Conservation (phyloP, 2,113 vertebrate genomes). For the Kryptolebias marmoratus region DNA sequence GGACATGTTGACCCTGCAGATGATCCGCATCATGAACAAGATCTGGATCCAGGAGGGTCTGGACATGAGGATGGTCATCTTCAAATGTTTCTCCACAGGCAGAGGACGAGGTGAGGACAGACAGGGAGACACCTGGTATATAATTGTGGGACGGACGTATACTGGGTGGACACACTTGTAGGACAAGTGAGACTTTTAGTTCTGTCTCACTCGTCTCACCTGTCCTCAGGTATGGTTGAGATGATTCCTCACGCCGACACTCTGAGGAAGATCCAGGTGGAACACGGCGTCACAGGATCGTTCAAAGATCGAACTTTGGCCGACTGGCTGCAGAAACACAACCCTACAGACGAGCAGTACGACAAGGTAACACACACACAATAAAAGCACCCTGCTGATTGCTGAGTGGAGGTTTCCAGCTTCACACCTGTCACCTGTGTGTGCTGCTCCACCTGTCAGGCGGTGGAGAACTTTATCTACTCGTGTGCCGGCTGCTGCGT, state of each 20-base stretch:
- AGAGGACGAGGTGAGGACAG: conserved; percentile 84
- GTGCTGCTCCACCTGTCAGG: conserved; percentile 73
- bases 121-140: background rate
- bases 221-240: conserved; percentile 92
- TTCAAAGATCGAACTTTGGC: conserved; percentile 95
- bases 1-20: conserved; percentile 98
- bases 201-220: background rate
- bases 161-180: background rate
- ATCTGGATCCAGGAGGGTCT: conserved; percentile 98
- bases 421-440: background rate
- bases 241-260: conserved; percentile 98
- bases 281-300: conserved; percentile 95
- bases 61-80: conserved; percentile 99
- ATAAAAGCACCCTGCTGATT: background rate
- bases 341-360: conserved; percentile 91
- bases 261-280: conserved; percentile 96
- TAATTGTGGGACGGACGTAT: background rate
- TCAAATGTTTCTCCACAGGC: conserved; percentile 94
- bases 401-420: background rate
- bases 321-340: conserved; percentile 97
- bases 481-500: conserved; percentile 97
- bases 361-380: conserved; percentile 86
- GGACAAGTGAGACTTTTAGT: background rate
- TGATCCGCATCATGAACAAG: conserved; percentile 98
- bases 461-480: conserved; percentile 98